phyloP scores from a whole-genome alignment of 2,888 invertebrate genomes.

The Heliconius charithonia region DNA sequence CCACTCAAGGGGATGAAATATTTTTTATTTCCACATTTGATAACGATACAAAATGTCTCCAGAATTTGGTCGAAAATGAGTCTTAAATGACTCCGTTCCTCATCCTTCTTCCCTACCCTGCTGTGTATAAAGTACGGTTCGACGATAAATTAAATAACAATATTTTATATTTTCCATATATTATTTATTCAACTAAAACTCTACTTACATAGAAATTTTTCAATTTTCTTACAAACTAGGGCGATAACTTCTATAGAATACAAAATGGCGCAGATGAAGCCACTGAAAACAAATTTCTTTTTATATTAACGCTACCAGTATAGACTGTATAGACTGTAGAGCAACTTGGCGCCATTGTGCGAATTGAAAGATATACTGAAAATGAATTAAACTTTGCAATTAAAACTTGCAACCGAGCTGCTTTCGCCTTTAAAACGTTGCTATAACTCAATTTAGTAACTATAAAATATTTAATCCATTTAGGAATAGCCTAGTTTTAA shows the following conservation, averaged over 20 bases:
- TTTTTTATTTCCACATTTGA: too few relatives aligned
- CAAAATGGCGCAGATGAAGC: neutral
- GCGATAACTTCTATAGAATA: slow-evolving; percentile 11
- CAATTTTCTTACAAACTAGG: neutral
- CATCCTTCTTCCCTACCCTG: too few relatives aligned
- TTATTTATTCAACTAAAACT: neutral
- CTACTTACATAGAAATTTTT: neutral
- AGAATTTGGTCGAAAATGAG: too few relatives aligned
- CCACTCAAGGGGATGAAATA: too few relatives aligned
- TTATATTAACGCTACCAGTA: slow-evolving; percentile 14
- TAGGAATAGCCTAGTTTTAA: neutral
- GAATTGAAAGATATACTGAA: slow-evolving; percentile 58
- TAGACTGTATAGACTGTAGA: neutral
- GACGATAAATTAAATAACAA: too few relatives aligned
- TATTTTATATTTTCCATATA: too few relatives aligned
- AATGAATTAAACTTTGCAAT: slow-evolving; percentile 58
- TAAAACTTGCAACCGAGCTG: slow-evolving; percentile 21
- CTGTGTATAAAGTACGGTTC: too few relatives aligned
- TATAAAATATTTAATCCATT: slow-evolving; percentile 22
- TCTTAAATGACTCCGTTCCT: too few relatives aligned
- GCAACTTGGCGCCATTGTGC: slow-evolving; percentile 48
- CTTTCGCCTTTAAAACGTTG: slow-evolving; percentile 30
- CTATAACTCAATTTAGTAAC: slow-evolving; percentile 9
- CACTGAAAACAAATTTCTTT: slow-evolving; percentile 19
- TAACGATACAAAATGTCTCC: too few relatives aligned